Percentiles rank a stretch among this genome's conserved stretches.
These are phyloP conservation scores for Heliconius aoede DNA, from an alignment of 2,888 invertebrate genomes.

Conservation along the genomic window DNA sequence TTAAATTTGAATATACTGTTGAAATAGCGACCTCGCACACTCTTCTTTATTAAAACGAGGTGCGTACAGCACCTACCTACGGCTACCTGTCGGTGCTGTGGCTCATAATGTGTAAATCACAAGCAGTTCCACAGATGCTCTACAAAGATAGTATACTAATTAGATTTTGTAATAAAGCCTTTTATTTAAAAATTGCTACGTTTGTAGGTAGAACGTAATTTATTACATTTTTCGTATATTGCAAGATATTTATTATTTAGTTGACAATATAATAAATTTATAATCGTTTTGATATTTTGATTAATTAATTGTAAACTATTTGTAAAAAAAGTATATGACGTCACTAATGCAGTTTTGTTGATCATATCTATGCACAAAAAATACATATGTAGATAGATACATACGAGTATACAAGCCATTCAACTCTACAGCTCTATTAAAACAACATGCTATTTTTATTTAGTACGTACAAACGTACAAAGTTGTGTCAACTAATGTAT, in stretches of 20 bases:
- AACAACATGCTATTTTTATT: slow-evolving; percentile 62
- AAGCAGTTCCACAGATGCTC: slow-evolving; percentile 23
- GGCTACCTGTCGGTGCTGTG: slow-evolving; percentile 9
- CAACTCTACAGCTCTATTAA: slow-evolving; percentile 47
- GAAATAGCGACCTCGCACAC: slow-evolving; percentile 35
- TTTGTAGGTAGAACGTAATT: neutral
- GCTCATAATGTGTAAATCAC: slow-evolving; percentile 33
- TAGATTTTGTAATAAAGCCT: slow-evolving; percentile 4
- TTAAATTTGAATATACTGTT: slow-evolving; percentile 43
- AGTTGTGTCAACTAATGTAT: slow-evolving; percentile 65
- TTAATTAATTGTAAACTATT: no score
- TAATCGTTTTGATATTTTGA: neutral
- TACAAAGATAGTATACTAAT: slow-evolving; percentile 15
- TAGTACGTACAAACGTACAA: slow-evolving; percentile 72
- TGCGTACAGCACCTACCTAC: slow-evolving; percentile 15
- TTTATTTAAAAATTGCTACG: neutral
- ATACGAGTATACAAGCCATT: neutral
- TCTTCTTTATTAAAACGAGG: slow-evolving; percentile 45
- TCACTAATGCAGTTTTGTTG: neutral
- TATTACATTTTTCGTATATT: neutral
- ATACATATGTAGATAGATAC: neutral
- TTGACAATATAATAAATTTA: neutral
- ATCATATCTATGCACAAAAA: neutral
- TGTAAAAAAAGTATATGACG: neutral
- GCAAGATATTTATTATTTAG: neutral